A percentile compares a stretch with the other conserved stretches of the same genome.
phyloP scores from a whole-genome alignment of 1,140 invertebrate genomes.

The Bilobella aurantiaca region DNA sequence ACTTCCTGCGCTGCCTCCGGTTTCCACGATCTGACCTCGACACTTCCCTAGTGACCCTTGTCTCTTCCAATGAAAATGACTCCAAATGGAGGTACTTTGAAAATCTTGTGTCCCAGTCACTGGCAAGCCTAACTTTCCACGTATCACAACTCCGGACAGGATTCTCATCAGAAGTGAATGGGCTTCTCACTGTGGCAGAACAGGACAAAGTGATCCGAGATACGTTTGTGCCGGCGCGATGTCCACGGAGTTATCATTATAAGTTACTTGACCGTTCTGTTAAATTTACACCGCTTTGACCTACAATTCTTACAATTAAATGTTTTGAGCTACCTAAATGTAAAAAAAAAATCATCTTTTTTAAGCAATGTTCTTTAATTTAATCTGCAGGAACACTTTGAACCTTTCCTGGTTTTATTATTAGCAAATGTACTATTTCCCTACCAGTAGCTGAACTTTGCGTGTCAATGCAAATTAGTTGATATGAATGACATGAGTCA shows the following conservation, averaged over 20 bases:
- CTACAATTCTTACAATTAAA: background rate
- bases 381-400: background rate
- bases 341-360: background rate
- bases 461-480: background rate
- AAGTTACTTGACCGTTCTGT: background rate
- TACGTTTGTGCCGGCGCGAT: background rate
- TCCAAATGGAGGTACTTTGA: background rate
- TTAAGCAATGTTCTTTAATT: background rate
- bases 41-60: background rate
- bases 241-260: background rate
- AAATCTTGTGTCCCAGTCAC: background rate
- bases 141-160: background rate
- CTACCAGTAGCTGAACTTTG: background rate
- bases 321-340: background rate
- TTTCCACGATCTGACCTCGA: background rate
- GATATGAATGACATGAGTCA: background rate
- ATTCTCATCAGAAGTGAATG: background rate
- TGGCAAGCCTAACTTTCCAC: background rate
- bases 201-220: background rate
- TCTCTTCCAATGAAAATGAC: background rate
- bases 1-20: background rate
- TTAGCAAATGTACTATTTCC: background rate
- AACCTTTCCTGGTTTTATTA: background rate
- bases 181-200: background rate
- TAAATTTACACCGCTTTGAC: background rate